Conservation (phyloP, 2,797 vertebrate genomes). For the Varecia variegata region DNA sequence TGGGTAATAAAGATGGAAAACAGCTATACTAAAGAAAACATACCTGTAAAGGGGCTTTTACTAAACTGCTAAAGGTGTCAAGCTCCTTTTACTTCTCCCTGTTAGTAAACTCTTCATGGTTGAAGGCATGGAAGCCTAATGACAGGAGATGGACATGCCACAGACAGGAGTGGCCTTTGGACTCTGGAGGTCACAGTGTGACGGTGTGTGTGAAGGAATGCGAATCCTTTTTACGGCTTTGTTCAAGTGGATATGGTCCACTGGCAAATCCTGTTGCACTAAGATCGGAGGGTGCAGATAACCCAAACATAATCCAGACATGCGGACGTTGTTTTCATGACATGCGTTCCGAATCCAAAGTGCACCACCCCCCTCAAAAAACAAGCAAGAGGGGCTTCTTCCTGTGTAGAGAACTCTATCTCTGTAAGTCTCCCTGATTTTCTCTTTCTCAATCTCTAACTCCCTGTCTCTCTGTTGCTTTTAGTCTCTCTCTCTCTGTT, state of each 20-base stretch:
- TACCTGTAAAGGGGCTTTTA: slow-evolving; percentile 77
- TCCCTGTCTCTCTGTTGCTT: not conserved
- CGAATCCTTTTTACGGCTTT: slow-evolving; percentile 77
- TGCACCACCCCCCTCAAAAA: not conserved
- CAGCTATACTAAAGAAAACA: slow-evolving; percentile 80
- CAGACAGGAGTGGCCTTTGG: slow-evolving; percentile 66
- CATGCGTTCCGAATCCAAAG: slow-evolving; percentile 57
- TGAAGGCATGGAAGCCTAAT: slow-evolving; percentile 75
- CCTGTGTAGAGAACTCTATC: not conserved
- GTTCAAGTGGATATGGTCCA: slow-evolving; percentile 75
- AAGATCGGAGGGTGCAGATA: slow-evolving; percentile 80
- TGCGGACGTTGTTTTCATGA: slow-evolving; percentile 71
- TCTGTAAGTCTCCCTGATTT: not conserved
- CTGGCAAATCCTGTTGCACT: slow-evolving; percentile 82
- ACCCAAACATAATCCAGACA: slow-evolving; percentile 65
- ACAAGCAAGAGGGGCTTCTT: slow-evolving; percentile 51
- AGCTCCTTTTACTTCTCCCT: slow-evolving; percentile 44
- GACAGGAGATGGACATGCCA: slow-evolving; percentile 73
- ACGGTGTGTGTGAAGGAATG: slow-evolving; percentile 68
- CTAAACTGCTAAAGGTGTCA: slow-evolving; percentile 60
- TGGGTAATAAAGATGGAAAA: slow-evolving; percentile 74
- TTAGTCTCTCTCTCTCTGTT: not conserved
- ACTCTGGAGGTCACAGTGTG: slow-evolving; percentile 58
- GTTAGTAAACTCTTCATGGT: slow-evolving; percentile 80
- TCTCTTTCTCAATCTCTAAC: not conserved